Evolutionary conservation across 2,888 invertebrate species (phyloP), one percentile per base, ranked within the genome.

Genomic region (Acheta domesticus): DNA sequence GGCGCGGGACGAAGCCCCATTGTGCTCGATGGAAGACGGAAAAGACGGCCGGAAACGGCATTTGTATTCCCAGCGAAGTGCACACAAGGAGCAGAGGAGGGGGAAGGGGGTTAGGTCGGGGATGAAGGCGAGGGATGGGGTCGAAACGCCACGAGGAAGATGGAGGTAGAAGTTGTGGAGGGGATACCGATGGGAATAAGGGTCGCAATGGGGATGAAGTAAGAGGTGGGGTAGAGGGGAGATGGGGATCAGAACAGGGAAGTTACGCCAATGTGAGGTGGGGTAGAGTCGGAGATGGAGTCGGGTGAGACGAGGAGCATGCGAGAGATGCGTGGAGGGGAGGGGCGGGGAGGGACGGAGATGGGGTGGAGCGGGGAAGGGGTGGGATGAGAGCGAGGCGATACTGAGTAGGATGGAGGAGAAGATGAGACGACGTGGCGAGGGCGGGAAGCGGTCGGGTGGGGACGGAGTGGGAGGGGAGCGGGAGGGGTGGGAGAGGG

Each of bases 1-100:
- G 36, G 36, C 36, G 36, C 8, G 36, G 36, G 36, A 5, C 36
- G 36, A 36, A 62, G 62, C n/a, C 62, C 62, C 62, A 62, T 62
- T 62, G 62, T 62, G 62, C 14, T 14, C 62, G 14, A 19, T 62
- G 62, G n/a, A 62, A 62, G 62, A 62, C 16, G n/a, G 62, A 62
- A 62, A 62, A 19, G 62, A n/a, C 62, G 36, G 36, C n/a, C n/a
- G 62, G 62, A 62, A 62, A 62, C 62, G 14, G 62, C n/a, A 62
- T 62, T 62, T 62, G 62, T 62, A 62, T 62, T 62, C n/a, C 36
- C 62, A 62, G 62, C 62, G 12, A 62, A 62, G 62, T 62, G 62
- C 62, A n/a, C 62, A n/a, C 14, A 14, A 62, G 62, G 3, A 14
- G n/a, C n/a, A 11, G 8, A n/a, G n/a, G 62, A n/a, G 62, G 62